These are phyloP conservation scores for Lamproptera curius DNA, from an alignment of 2,888 invertebrate species.

Conservation along the genomic window DNA sequence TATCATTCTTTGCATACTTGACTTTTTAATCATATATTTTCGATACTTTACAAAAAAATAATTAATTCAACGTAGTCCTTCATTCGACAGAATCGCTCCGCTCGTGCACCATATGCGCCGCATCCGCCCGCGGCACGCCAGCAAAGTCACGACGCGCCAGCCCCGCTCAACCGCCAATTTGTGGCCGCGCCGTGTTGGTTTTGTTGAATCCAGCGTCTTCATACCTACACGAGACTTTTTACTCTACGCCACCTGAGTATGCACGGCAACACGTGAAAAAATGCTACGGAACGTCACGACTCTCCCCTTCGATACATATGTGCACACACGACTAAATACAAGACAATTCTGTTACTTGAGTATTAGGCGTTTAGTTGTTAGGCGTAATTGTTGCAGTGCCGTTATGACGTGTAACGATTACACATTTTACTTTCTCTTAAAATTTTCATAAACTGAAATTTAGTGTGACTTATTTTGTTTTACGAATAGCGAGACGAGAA, in stretches of 20 bases:
- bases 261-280: conserved; percentile 12
- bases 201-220: conserved; percentile 73
- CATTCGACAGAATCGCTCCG: neutral
- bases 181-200: conserved; percentile 75
- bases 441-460: too few species aligned
- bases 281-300: conserved; percentile 1
- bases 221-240: conserved; percentile 62
- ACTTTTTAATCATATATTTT: neutral
- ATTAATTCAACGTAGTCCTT: neutral
- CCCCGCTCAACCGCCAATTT: conserved; percentile 72
- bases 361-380: too few species aligned
- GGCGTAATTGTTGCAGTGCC: too few species aligned
- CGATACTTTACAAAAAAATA: neutral
- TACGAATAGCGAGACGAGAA: too few species aligned
- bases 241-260: conserved; percentile 49
- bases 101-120: conserved; percentile 35
- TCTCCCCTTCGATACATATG: too few species aligned
- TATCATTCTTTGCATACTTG: too few species aligned
- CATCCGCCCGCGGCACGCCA: conserved; percentile 54
- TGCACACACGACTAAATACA: too few species aligned
- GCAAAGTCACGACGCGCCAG: conserved; percentile 69
- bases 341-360: too few species aligned
- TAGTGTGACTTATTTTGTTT: too few species aligned
- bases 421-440: too few species aligned
- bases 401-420: too few species aligned